Conservation (phyloP, 2,797 vertebrate genomes). For the Phataginus tetradactyla region DNA sequence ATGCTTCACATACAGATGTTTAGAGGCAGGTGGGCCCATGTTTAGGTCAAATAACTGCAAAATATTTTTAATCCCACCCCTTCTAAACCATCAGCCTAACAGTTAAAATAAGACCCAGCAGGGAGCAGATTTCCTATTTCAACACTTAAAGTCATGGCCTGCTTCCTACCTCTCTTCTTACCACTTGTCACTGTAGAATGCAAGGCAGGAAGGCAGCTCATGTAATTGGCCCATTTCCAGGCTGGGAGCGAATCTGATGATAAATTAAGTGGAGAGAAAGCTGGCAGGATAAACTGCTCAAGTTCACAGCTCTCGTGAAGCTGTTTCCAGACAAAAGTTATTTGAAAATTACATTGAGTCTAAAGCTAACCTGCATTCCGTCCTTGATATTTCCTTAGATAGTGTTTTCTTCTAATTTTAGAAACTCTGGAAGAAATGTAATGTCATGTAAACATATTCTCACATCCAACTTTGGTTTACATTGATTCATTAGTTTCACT, state of each 20-base stretch:
- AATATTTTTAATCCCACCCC: constrained; percentile 33
- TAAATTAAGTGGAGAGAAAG: constrained; percentile 48
- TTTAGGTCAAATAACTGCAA: constrained; percentile 9
- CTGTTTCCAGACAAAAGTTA: neutral
- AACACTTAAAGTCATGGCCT: constrained; percentile 48
- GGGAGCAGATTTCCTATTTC: constrained; percentile 50
- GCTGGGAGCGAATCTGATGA: constrained; percentile 37
- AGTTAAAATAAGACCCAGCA: constrained; percentile 54
- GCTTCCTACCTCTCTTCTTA: constrained; percentile 47
- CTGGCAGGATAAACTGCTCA: neutral
- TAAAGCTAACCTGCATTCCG: constrained; percentile 42
- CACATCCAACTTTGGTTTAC: neutral
- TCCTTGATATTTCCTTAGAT: neutral
- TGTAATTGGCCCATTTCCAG: constrained; percentile 50
- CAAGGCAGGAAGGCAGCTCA: constrained; percentile 38
- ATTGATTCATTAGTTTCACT: neutral
- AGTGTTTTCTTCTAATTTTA: constrained; percentile 36
- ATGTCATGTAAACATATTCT: neutral
- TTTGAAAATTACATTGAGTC: constrained; percentile 31
- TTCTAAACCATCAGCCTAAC: constrained; percentile 4
- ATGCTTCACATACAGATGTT: neutral
- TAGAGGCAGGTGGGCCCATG: neutral
- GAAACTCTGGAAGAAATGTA: constrained; percentile 38
- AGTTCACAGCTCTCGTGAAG: neutral
- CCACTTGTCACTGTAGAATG: constrained; percentile 27